Evolutionary conservation across 2,888 invertebrate genomes (phyloP).

Genomic region (Heteromurus nitidus): DNA sequence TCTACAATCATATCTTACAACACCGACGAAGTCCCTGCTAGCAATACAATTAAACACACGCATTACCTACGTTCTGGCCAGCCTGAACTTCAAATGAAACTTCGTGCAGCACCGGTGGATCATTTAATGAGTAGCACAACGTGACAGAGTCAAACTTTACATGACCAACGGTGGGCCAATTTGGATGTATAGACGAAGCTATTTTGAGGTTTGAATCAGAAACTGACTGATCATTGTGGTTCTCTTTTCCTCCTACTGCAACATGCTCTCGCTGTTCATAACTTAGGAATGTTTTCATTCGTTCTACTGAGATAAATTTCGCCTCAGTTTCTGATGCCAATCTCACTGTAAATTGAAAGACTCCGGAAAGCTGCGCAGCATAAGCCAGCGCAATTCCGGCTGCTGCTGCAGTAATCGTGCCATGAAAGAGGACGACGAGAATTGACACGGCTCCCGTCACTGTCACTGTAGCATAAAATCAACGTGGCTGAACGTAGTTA

Average conservation of each 20-base stretch:
- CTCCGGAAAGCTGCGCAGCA: conserved; percentile 79
- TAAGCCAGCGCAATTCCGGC: conserved; percentile 80
- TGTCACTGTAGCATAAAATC: conserved; percentile 48
- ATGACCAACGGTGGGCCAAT: conserved; percentile 78
- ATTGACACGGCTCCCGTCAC: conserved; percentile 69
- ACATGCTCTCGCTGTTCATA: conserved; percentile 63
- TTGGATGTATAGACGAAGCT: conserved; percentile 71
- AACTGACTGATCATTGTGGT: not conserved
- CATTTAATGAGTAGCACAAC: conserved; percentile 77
- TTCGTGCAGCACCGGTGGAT: conserved; percentile 77
- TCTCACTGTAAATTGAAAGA: conserved; percentile 79
- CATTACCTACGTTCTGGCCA: conserved; percentile 80
- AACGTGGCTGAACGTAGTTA: not conserved
- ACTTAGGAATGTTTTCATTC: conserved; percentile 75
- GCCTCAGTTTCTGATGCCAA: conserved; percentile 77
- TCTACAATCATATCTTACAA: no score
- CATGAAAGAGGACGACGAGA: conserved; percentile 69
- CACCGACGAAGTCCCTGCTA: no score
- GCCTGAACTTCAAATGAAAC: conserved; percentile 78
- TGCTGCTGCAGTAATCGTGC: conserved; percentile 68
- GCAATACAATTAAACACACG: no score
- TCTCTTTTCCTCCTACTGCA: not conserved
- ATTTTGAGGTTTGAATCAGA: not conserved
- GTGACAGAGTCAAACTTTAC: conserved; percentile 78
- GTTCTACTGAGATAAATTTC: conserved; percentile 78